Conservation (phyloP, 2,113 vertebrate genomes). For the Cynoglossus semilaevis region DNA sequence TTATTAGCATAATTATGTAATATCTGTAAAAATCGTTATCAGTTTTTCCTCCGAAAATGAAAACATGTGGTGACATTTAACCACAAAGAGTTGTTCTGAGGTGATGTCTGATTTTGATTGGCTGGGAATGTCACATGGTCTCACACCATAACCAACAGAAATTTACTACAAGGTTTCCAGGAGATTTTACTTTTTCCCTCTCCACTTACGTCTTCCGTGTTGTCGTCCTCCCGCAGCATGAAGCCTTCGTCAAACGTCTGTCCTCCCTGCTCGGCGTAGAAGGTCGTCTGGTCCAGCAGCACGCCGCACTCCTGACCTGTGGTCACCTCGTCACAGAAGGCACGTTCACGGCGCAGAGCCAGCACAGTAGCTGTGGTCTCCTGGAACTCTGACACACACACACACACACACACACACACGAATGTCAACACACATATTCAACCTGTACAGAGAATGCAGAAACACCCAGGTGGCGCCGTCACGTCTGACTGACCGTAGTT, state of each 20-base stretch:
- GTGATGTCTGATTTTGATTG: too few species aligned
- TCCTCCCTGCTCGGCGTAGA: conserved; percentile 97
- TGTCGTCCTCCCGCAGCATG: conserved; percentile 86
- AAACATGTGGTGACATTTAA: too few species aligned
- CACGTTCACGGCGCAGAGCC: conserved; percentile 88
- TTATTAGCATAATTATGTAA: too few species aligned
- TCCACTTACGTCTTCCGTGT: conserved; percentile 83
- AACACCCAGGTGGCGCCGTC: too few species aligned
- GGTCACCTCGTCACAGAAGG: conserved; percentile 85
- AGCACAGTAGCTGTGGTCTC: conserved; percentile 80
- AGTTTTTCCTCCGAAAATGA: too few species aligned
- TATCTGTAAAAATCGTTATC: too few species aligned
- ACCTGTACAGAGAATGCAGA: background rate
- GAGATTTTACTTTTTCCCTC: conserved; percentile 7
- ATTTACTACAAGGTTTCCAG: too few species aligned
- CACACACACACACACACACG: background rate
- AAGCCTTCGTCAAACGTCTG: conserved; percentile 95
- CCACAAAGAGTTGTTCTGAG: too few species aligned
- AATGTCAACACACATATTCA: background rate
- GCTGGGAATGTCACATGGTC: too few species aligned
- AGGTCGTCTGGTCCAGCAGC: conserved; percentile 89
- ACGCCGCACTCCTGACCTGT: conserved; percentile 94
- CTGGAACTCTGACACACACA: conserved; percentile 75
- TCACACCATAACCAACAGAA: too few species aligned
- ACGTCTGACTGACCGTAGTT: conserved; percentile 62